phyloP scores from a whole-genome alignment of 2,113 vertebrate species.

The Eclectus roratus region DNA sequence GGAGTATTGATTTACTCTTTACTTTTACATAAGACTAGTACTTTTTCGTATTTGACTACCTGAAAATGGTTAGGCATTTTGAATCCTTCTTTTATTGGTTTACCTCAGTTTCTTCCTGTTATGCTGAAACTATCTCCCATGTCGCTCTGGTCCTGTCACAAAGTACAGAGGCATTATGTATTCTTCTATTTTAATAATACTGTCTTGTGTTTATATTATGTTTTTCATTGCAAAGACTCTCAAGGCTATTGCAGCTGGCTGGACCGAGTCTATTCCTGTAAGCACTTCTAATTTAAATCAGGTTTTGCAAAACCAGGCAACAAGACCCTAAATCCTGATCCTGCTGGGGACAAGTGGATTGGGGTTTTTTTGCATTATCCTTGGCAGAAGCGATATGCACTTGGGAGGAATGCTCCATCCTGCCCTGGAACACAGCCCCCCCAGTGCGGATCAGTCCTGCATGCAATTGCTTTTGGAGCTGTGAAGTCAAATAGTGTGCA shows the following conservation, averaged over 20 bases:
- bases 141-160: neutral
- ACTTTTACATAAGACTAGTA: neutral
- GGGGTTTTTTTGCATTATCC: neutral
- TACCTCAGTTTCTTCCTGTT: slow-evolving; percentile 31
- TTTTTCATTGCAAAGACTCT: slow-evolving; percentile 47
- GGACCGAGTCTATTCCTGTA: neutral
- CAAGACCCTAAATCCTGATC: slow-evolving; percentile 30
- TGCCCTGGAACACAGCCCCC: neutral
- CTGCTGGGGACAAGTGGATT: neutral
- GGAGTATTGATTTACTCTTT: neutral
- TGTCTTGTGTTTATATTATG: slow-evolving; percentile 31
- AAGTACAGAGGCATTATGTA: slow-evolving; percentile 47
- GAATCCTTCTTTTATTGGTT: slow-evolving; percentile 61
- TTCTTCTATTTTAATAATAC: slow-evolving; percentile 58
- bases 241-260: slow-evolving; percentile 58
- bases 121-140: neutral
- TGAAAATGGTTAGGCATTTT: neutral
- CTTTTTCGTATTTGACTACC: neutral
- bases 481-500: slow-evolving; percentile 4
- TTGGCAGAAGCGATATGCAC: neutral
- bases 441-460: neutral
- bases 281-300: slow-evolving; percentile 44
- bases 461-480: neutral
- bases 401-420: slow-evolving; percentile 9
- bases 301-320: slow-evolving; percentile 24